Evolutionary conservation across 2,888 invertebrate genomes (phyloP), one percentile per base, ranked within the genome.

Genomic region (Drosophila helvetica): DNA sequence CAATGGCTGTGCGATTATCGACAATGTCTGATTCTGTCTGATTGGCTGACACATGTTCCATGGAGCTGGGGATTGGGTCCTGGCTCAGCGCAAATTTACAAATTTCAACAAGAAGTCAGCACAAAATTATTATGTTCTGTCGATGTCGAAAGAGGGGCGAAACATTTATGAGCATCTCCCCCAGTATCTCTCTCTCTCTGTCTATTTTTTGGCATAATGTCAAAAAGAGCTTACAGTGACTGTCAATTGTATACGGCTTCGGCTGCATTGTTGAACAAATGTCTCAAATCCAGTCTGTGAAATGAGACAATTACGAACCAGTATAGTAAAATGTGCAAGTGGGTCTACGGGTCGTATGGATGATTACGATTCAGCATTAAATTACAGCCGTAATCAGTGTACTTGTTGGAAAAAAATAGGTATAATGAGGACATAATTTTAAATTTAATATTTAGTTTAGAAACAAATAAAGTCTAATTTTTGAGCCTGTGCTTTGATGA

Each of bases 81-180:
- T 62, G 73, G 80, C 75, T 80, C 75, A 75, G 80, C 80, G 56
- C 50, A 86, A 85, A 85, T 86, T 88, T 80, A 75, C 77, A 83
- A 81, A 88, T 88, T 85, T 85, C 85, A 85, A 86, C 88, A 85
- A 80, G 71, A 88, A 86, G 80, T 88, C 88, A 83, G 88, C 84
- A 76, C 61, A 77, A 86, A 85, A 87, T 87, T 75, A 84, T 84
- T 77, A 71, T 82, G 85, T 77, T 85, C 25, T 54, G 69, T 57
- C 30, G 38, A 38, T 46, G 64, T 60, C 48, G 45, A 45, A 45
- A 38, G 51, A 22, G 70, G 70, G 52, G 46, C 52, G 17, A 51
- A 58, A 43, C 47, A 70, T 71, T 70, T 56, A 54, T 71, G 67
- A 45, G 54, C 54, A 51, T 18, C 48, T 19, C n/a, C 9, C 52